Evolutionary conservation across 2,888 invertebrate genomes (phyloP).

Genomic region (Saturnia japonica): DNA sequence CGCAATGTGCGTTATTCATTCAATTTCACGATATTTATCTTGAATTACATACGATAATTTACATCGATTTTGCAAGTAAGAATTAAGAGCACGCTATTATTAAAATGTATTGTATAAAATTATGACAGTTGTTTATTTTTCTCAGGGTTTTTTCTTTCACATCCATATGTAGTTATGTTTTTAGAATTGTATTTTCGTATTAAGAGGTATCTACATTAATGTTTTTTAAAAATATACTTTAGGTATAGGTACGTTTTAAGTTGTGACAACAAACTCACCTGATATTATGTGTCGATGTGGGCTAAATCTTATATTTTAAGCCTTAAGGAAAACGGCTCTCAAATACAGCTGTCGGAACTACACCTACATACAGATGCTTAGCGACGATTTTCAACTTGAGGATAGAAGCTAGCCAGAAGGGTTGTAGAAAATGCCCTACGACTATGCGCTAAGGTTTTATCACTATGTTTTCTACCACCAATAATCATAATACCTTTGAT

Average conservation of each 20-base stretch:
- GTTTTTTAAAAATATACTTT: background rate
- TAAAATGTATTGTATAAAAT: background rate
- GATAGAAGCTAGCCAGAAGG: background rate
- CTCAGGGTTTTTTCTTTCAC: too few species aligned
- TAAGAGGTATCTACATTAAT: background rate
- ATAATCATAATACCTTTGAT: background rate
- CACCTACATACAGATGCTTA: too few species aligned
- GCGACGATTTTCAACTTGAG: background rate
- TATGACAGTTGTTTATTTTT: background rate
- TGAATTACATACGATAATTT: conserved; percentile 41
- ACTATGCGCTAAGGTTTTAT: too few species aligned
- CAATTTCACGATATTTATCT: conserved; percentile 52
- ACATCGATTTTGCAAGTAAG: conserved; percentile 19
- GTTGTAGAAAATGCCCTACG: background rate
- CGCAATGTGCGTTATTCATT: conserved; percentile 48
- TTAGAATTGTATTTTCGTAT: background rate
- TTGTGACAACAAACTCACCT: too few species aligned
- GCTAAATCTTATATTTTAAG: too few species aligned
- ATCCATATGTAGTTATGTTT: background rate
- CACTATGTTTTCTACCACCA: too few species aligned
- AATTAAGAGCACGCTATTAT: conserved; percentile 27
- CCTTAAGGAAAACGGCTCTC: too few species aligned
- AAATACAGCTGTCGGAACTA: too few species aligned
- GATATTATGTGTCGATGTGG: background rate
- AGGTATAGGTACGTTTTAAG: too few species aligned